Evolutionary conservation across 2,888 invertebrate species (phyloP).

Genomic region (Tenthredo mesomela): DNA sequence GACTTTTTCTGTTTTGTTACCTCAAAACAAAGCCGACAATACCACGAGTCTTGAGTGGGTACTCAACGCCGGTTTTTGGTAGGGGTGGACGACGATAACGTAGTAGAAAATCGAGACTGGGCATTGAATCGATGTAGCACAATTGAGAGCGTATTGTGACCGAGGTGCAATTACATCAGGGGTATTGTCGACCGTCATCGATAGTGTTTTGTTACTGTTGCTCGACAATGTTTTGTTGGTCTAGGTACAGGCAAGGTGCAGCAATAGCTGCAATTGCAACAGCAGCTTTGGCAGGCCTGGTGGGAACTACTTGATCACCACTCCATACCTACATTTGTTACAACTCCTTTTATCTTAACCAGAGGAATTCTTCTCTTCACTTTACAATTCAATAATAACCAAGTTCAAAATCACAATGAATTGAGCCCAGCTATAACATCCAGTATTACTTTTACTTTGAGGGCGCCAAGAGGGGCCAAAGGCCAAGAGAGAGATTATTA

Average conservation of each 20-base stretch:
- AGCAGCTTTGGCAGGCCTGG: slow-evolving; percentile 60
- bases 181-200: slow-evolving; percentile 67
- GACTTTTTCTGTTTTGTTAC: slow-evolving; percentile 77
- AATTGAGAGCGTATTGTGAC: slow-evolving; percentile 73
- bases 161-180: slow-evolving; percentile 69
- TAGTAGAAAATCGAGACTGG: slow-evolving; percentile 29
- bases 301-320: slow-evolving; percentile 76
- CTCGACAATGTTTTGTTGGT: slow-evolving; percentile 57
- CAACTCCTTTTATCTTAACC: slow-evolving; percentile 67
- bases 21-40: slow-evolving; percentile 76
- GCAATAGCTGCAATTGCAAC: slow-evolving; percentile 26
- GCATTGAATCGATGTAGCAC: slow-evolving; percentile 72
- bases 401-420: slow-evolving; percentile 19
- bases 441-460: not conserved
- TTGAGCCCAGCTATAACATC: not conserved
- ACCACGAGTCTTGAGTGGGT: slow-evolving; percentile 64
- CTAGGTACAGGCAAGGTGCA: slow-evolving; percentile 67
- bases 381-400: not conserved
- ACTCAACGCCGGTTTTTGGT: slow-evolving; percentile 58
- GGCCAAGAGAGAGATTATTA: slow-evolving; percentile 66
- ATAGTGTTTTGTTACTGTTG: slow-evolving; percentile 76
- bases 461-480: slow-evolving; percentile 34
- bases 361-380: slow-evolving; percentile 68
- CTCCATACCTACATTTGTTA: slow-evolving; percentile 59
- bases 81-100: slow-evolving; percentile 58